Base-by-base conservation (phyloP, 2,888 invertebrate species). In the Apomyelois bistriatella region DNA sequence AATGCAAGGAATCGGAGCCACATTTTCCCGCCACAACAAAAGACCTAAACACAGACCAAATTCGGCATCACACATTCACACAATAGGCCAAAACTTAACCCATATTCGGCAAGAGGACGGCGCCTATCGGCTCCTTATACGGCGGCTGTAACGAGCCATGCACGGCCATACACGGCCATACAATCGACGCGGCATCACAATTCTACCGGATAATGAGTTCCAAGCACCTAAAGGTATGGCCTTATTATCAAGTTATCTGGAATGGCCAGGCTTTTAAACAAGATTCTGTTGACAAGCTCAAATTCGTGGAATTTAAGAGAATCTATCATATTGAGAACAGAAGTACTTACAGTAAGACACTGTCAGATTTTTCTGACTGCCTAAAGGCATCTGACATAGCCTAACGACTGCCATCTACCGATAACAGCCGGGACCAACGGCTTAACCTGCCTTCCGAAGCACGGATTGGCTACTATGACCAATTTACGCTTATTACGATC, bases 91-190 rank as follows among this genome's bases (percentile, higher is more conserved):
- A 48, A 35, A n/a, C 16, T 9, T 5, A 5, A 16, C n/a, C 22
- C 17, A 7, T n/a, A 46, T 13, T 36, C 17, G 42, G 17, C 32
- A 16, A n/a, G 17, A 48, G 43, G 41, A 49, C 48, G 12, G 43
- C 55, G 52, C 52, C 36, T 46, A 32, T 35, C 48, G 43, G 47
- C 43, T 30, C 65, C 65, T 54, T 62, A 65, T 65, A 65, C 60
- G 65, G 65, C 57, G 47, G 48, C 57, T 43, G 57, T 66, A 66
- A 66, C 65, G 60, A 66, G 59, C 58, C 51, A 22, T 22, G 59
- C 60, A 52, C 22, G 32, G 8, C 61, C 54, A 51, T 64, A 64
- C 58, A 56, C 59, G 67, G 65, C 57, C 53, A 53, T 60, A 65
- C 63, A 63, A 60, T 59, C 58, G 61, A 43, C 47, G 58, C 32